These are phyloP conservation scores for Meghimatium bilineatum DNA, from an alignment of 2,888 invertebrate genomes.

Conservation along the genomic window DNA sequence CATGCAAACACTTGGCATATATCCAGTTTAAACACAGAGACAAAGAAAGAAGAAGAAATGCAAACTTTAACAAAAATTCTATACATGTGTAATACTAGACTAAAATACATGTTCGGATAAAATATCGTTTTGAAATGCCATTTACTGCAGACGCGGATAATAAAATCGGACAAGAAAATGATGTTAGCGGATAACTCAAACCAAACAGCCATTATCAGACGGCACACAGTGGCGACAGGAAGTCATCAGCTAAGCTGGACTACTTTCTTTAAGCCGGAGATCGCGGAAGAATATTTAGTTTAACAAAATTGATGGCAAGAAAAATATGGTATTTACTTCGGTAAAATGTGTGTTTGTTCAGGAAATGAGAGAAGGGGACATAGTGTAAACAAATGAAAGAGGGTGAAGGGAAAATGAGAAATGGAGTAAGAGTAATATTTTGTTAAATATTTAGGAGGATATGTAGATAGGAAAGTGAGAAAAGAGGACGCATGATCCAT, in stretches of 20 bases:
- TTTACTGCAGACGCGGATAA: not conserved
- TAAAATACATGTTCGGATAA: not conserved
- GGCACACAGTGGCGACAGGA: not conserved
- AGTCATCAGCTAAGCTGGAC: constrained; percentile 10
- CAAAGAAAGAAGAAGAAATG: no score
- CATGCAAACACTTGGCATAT: no score
- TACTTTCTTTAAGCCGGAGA: constrained; percentile 22
- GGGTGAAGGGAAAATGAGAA: not conserved
- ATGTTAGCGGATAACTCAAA: not conserved
- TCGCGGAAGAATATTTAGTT: constrained; percentile 13
- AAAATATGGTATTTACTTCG: constrained; percentile 6
- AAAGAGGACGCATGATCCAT: not conserved
- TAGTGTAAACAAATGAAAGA: not conserved
- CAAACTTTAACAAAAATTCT: no score
- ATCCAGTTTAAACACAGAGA: no score
- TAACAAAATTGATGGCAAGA: constrained; percentile 10
- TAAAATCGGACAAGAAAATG: constrained; percentile 10
- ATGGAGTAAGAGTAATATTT: no score
- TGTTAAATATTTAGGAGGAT: not conserved
- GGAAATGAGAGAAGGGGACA: not conserved
- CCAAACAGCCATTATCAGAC: not conserved
- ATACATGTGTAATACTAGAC: not conserved
- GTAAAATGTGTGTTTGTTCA: not conserved
- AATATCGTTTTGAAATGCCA: not conserved
- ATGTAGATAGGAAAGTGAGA: not conserved